Base-by-base conservation (phyloP, 2,797 vertebrate species). In the Fringilla coelebs region DNA sequence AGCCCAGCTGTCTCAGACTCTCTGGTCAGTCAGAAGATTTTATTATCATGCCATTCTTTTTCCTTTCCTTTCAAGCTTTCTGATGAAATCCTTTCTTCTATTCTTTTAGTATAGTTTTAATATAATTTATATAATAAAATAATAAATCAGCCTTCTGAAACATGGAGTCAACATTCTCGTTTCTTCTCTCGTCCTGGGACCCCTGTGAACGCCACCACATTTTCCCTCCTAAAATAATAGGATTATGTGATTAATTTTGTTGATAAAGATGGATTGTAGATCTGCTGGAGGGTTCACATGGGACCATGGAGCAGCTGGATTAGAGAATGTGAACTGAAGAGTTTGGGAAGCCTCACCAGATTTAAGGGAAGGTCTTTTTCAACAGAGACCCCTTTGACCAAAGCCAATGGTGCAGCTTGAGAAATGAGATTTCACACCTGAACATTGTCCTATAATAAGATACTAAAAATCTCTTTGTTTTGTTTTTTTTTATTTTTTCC, bases 341-440 rank as follows among this genome's bases (percentile, higher is more conserved):
- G 13, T 38, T 62, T 72, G 40, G 32, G 31, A 65, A 61, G 9
- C 17, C 41, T 43, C 41, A 29, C 1, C 17, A 73, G 41, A 13
- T 58, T 52, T 31, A 58, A 16, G 4, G 38, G 3, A 75, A 72
- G 15, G 3, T 32, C 7, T 46, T 5, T 51, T 25, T 40, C 13
- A 54, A 18, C 10, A n/a, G 19, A 77, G 32, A 26, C 19, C 9
- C 13, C 43, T 66, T 19, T 36, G 74, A 46, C 40, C 26, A 19
- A 2, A 38, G 19, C 12, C 24, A n/a, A 2, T 3, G 29, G 1
- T 19, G 6, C 26, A 20, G 6, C 7, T 26, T 17, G 10, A 66
- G 40, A 2, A 3, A n/a, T 28, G 3, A 17, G 13, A 43, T 51
- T 90, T 78, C 58, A 73, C 17, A 26, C 0, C 0, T 34, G 9